Conservation (phyloP, 2,797 vertebrate genomes). For the Brotula barbata region DNA sequence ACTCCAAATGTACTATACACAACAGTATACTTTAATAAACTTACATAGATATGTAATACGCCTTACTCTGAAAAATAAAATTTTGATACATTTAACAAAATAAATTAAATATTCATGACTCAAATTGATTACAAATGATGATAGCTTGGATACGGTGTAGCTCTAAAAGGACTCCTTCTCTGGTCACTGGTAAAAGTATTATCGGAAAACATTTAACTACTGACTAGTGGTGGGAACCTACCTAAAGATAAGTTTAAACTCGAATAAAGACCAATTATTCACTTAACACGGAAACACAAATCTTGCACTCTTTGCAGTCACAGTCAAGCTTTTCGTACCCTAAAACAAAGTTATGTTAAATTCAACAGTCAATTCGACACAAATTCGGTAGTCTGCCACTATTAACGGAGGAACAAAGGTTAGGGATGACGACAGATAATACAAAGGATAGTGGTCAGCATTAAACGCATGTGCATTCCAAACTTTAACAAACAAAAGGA, state of each 20-base stretch:
- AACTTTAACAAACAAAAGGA: slow-evolving; percentile 67
- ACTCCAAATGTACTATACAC: slow-evolving; percentile 67
- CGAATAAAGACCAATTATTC: slow-evolving; percentile 29
- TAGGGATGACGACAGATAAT: slow-evolving; percentile 46
- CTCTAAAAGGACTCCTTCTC: slow-evolving; percentile 44
- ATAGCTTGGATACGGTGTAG: slow-evolving; percentile 52
- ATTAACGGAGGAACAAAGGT: slow-evolving; percentile 35
- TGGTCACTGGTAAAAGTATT: slow-evolving; percentile 19
- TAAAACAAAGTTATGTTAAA: slow-evolving; percentile 14
- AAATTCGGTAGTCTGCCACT: too few species aligned
- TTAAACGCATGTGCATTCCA: slow-evolving; percentile 40
- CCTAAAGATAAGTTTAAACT: slow-evolving; percentile 16
- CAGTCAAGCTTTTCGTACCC: slow-evolving; percentile 48
- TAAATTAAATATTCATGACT: slow-evolving; percentile 77
- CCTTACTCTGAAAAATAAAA: slow-evolving; percentile 76
- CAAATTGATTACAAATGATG: slow-evolving; percentile 66
- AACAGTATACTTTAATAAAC: slow-evolving; percentile 70
- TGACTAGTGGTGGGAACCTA: slow-evolving; percentile 49
- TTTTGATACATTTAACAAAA: slow-evolving; percentile 74
- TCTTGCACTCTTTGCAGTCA: slow-evolving; percentile 57
- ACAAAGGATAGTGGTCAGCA: slow-evolving; percentile 72
- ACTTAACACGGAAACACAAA: slow-evolving; percentile 35
- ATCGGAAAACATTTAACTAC: slow-evolving; percentile 36
- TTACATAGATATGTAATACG: slow-evolving; percentile 72
- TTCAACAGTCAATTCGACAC: slow-evolving; percentile 22